Percentiles rank a stretch among this genome's conserved stretches.
Evolutionary conservation across 2,113 vertebrate species (phyloP).

Genomic region (Crotophaga sulcirostris): DNA sequence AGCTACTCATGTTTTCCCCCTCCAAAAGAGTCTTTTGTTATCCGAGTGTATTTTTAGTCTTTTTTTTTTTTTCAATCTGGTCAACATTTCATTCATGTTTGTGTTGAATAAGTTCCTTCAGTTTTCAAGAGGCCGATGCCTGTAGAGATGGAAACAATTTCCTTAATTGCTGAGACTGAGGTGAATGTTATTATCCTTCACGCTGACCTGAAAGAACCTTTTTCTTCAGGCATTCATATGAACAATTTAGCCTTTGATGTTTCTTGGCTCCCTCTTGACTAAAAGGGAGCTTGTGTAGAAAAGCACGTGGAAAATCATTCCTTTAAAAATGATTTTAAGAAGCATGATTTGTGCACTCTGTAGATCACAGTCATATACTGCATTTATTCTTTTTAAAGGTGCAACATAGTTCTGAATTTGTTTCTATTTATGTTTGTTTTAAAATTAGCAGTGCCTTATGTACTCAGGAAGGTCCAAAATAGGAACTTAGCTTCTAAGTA

Average conservation of each 20-base stretch:
- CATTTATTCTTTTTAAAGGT: constrained; percentile 6
- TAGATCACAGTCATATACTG: background rate
- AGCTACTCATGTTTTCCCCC: background rate
- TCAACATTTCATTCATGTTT: constrained; percentile 62
- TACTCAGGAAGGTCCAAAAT: constrained; percentile 17
- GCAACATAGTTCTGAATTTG: background rate
- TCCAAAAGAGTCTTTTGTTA: constrained; percentile 25
- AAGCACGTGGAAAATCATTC: background rate
- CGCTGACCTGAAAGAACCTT: constrained; percentile 45
- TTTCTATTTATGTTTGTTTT: background rate
- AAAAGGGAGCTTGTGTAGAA: background rate
- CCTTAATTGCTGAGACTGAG: constrained; percentile 34
- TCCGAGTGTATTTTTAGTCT: constrained; percentile 40
- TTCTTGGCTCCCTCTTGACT: background rate
- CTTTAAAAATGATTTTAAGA: constrained; percentile 6
- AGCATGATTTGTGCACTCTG: background rate
- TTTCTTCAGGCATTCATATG: constrained; percentile 7
- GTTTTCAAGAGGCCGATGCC: constrained; percentile 15
- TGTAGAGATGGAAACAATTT: constrained; percentile 38
- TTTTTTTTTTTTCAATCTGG: background rate
- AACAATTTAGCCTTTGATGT: constrained; percentile 25
- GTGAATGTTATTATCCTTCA: constrained; percentile 24
- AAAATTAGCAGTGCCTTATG: constrained; percentile 18
- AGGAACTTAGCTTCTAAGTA: constrained; percentile 15
- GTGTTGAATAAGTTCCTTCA: constrained; percentile 3